Conservation (phyloP, 1,140 invertebrate genomes). For the Leptinotarsa defecta region DNA sequence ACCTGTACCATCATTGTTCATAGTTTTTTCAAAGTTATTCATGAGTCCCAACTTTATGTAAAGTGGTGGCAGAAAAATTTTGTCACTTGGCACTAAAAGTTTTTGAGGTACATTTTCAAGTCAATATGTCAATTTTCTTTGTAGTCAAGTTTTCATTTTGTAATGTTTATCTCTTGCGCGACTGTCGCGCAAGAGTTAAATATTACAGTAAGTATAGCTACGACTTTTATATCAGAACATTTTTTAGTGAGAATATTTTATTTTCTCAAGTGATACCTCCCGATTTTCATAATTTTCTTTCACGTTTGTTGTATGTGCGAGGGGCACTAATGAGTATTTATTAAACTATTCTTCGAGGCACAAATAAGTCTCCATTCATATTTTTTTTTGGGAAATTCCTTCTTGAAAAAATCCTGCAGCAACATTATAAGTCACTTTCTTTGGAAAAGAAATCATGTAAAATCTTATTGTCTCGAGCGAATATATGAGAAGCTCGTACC, state of each 20-base stretch:
- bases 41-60: too few relatives aligned
- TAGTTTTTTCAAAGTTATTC: background rate
- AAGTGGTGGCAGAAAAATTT: too few relatives aligned
- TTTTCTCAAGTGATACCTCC: slow-evolving; percentile 23
- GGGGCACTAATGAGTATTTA: background rate
- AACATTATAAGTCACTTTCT: slow-evolving; percentile 28
- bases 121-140: slow-evolving; percentile 24
- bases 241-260: slow-evolving; percentile 19
- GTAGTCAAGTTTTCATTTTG: slow-evolving; percentile 28
- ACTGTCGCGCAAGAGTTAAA: slow-evolving; percentile 41
- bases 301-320: background rate
- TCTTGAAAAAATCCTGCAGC: slow-evolving; percentile 17
- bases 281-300: slow-evolving; percentile 18
- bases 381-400: slow-evolving; percentile 9
- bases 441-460: slow-evolving; percentile 21
- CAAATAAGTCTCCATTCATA: slow-evolving; percentile 28
- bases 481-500: background rate
- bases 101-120: too few relatives aligned
- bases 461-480: background rate
- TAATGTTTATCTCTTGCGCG: slow-evolving; percentile 49
- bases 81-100: too few relatives aligned
- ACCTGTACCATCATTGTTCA: background rate
- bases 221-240: slow-evolving; percentile 51
- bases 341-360: slow-evolving; percentile 31
- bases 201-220: slow-evolving; percentile 37